These are phyloP conservation scores for Novumbra hubbsi DNA, from an alignment of 2,797 vertebrate species.

Conservation along the genomic window DNA sequence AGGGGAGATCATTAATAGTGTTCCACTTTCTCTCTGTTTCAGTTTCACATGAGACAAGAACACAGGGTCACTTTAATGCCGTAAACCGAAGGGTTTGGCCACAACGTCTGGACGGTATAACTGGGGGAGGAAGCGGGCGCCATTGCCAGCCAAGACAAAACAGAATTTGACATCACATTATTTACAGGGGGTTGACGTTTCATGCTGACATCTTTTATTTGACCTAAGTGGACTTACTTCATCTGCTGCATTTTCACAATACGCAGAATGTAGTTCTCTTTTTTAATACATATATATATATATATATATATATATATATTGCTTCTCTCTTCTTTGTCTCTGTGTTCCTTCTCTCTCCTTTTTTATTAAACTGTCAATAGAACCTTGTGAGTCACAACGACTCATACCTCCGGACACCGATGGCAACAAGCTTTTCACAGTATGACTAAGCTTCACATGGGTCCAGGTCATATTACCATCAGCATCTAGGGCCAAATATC, in stretches of 20 bases:
- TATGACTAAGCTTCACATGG: conserved; percentile 2
- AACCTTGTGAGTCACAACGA: conserved; percentile 18
- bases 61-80: neutral
- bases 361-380: neutral
- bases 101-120: neutral
- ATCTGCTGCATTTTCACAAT: conserved; percentile 39
- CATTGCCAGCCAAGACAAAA: neutral
- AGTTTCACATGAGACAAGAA: conserved; percentile 44
- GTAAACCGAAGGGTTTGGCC: neutral
- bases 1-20: conserved; percentile 62
- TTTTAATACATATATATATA: no score
- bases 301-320: conserved; percentile 1
- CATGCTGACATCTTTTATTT: conserved; percentile 27
- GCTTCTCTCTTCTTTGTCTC: neutral
- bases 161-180: conserved; percentile 3
- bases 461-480: conserved; percentile 12
- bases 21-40: conserved; percentile 50
- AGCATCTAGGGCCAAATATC: neutral
- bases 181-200: neutral
- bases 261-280: conserved; percentile 11
- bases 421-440: conserved; percentile 7
- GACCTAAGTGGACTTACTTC: conserved; percentile 43
- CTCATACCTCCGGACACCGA: neutral
- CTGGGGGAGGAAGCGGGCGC: neutral
- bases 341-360: conserved; percentile 13